phyloP scores from a whole-genome alignment of 2,888 invertebrate species.

The Petrophora chlorosata region DNA sequence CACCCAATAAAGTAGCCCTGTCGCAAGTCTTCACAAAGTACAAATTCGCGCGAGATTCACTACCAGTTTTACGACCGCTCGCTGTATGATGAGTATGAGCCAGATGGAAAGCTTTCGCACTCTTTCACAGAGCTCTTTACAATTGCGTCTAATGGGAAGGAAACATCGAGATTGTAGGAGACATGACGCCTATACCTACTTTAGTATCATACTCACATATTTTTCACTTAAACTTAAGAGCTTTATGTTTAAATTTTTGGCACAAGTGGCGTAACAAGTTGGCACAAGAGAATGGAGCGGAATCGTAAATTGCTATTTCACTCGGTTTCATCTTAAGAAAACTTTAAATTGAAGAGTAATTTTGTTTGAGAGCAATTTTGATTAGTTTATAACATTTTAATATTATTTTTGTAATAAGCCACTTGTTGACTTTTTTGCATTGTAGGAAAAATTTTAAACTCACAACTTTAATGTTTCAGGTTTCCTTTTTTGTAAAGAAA shows the following conservation, averaged over 20 bases:
- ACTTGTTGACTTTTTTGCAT: too few relatives aligned
- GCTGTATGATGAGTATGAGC: too few relatives aligned
- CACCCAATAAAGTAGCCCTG: conserved; percentile 2
- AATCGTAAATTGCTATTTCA: conserved; percentile 7
- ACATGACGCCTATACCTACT: conserved; percentile 31
- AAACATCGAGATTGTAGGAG: conserved; percentile 49
- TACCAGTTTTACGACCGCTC: conserved; percentile 29
- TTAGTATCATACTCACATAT: conserved; percentile 13
- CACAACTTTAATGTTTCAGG: too few relatives aligned
- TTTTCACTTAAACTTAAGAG: conserved; percentile 22
- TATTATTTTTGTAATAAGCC: too few relatives aligned
- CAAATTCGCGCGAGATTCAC: conserved; percentile 27
- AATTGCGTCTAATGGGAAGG: conserved; percentile 53
- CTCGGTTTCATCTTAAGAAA: not conserved
- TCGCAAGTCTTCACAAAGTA: conserved; percentile 3
- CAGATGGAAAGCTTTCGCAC: conserved; percentile 39
- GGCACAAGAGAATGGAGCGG: conserved; percentile 14
- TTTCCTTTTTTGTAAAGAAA: too few relatives aligned
- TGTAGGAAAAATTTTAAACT: too few relatives aligned
- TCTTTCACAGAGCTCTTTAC: conserved; percentile 45
- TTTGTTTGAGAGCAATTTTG: too few relatives aligned
- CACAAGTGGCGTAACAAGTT: conserved; percentile 8
- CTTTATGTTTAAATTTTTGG: conserved; percentile 17
- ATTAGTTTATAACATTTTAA: not conserved
- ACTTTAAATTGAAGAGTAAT: not conserved